Evolutionary conservation across 1,140 invertebrate species (phyloP).

Genomic region (Cydia strobilella): DNA sequence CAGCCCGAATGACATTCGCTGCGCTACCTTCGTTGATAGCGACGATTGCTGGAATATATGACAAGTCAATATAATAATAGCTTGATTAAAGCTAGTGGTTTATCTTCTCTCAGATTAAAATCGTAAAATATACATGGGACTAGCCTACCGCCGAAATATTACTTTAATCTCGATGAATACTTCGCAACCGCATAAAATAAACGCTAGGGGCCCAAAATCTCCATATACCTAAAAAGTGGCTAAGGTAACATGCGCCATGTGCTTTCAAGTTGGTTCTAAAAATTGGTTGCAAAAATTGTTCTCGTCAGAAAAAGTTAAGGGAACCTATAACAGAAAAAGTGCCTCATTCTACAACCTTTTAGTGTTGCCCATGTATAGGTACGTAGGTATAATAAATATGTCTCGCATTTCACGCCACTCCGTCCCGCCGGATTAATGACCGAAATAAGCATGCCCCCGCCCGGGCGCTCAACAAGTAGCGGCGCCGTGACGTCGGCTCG

Average conservation of each 20-base stretch:
- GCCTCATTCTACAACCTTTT: neutral
- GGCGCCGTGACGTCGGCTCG: neutral
- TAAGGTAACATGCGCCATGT: too few relatives aligned
- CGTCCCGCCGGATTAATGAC: neutral
- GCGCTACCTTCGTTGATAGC: conserved; percentile 95
- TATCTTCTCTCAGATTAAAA: too few relatives aligned
- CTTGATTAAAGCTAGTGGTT: too few relatives aligned
- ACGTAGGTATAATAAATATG: neutral
- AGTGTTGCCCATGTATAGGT: neutral
- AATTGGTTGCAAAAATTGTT: too few relatives aligned
- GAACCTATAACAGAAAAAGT: neutral
- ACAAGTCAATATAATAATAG: neutral
- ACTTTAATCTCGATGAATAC: too few relatives aligned
- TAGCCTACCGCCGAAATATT: too few relatives aligned
- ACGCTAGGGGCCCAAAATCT: too few relatives aligned
- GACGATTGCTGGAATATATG: conserved; percentile 88
- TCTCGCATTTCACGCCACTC: neutral
- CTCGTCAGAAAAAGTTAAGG: too few relatives aligned
- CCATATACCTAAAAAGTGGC: too few relatives aligned
- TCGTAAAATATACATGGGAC: too few relatives aligned
- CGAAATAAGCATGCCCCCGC: neutral
- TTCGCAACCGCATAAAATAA: too few relatives aligned
- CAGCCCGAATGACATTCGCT: conserved; percentile 96
- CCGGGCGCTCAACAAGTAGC: neutral
- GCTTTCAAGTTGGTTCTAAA: too few relatives aligned